Evolutionary conservation across 1,140 invertebrate species (phyloP).

Genomic region (Brachionus rubens): DNA sequence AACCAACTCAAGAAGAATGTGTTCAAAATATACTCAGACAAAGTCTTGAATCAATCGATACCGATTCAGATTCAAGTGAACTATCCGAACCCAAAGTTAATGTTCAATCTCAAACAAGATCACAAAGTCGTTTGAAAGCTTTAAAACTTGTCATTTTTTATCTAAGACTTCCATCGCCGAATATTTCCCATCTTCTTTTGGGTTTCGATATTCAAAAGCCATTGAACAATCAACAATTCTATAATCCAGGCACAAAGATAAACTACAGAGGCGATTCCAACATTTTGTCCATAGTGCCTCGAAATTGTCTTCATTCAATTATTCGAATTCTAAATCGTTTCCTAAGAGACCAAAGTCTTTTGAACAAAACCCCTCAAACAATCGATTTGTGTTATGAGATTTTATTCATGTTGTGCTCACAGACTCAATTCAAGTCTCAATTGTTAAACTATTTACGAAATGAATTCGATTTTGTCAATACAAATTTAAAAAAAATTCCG

Average conservation of each 20-base stretch:
- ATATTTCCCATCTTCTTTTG: conserved; percentile 80
- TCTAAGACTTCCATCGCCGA: conserved; percentile 72
- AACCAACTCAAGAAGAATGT: background rate
- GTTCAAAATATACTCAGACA: background rate
- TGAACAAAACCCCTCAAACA: conserved; percentile 17
- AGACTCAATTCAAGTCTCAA: background rate
- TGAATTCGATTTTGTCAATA: conserved; percentile 24
- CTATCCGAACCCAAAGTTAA: background rate
- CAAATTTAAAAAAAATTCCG: conserved; percentile 13
- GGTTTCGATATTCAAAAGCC: conserved; percentile 63
- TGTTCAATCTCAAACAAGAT: too few relatives aligned
- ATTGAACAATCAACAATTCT: conserved; percentile 17
- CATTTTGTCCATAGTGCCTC: conserved; percentile 34
- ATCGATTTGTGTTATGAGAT: conserved; percentile 15
- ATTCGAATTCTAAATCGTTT: background rate
- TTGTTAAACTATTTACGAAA: conserved; percentile 18
- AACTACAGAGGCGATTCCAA: background rate
- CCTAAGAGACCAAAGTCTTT: background rate
- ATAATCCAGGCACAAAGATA: conserved; percentile 24
- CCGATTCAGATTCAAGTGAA: background rate
- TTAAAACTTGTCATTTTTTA: conserved; percentile 72
- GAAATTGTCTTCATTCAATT: conserved; percentile 30
- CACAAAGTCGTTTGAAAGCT: background rate
- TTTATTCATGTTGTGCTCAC: background rate
- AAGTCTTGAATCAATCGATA: background rate